Base-by-base conservation (phyloP, 1,140 invertebrate genomes). In the Drosophila lacteicornis region DNA sequence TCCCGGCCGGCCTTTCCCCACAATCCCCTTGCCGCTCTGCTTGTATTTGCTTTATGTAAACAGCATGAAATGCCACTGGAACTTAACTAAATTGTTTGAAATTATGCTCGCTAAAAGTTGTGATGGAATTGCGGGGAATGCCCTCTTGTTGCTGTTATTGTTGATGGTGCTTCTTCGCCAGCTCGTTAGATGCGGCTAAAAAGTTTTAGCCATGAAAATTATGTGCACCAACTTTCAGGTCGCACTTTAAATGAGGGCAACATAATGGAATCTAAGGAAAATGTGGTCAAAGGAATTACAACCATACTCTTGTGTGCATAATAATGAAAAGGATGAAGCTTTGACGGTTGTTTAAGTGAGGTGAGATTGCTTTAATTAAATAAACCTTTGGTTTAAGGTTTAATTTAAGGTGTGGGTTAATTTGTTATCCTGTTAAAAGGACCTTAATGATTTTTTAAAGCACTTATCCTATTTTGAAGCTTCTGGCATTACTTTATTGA, bases 11-110 rank as follows among this genome's bases (percentile, higher is more conserved):
- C 9, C 45, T 2, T 11, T 4, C 22, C 22, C 45, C 17, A 4
- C 40, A 33, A 25, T 11, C 49, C 30, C n/a, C 27, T 3, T 17
- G 13, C 13, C 19, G 2, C 40, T 25, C 45, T 40, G 27, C 47
- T 45, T 56, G 43, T 79, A 69, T 79, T 82, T 73, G 75, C 55
- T 49, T 33, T 47, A 36, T 76, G 84, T 66, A 75, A 86, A 86
- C 80, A 86, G 66, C 53, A 62, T 67, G 66, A 82, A 87, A 86
- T 79, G 62, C 62, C 66, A 68, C 62, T 79, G 66, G 42, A 87
- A 79, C 74, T 79, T 76, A 65, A 68, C 75, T 73, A 69, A 86
- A 86, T 82, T 86, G 83, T 76, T 79, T 60, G 58, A 79, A 85
- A 86, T 86, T 75, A 75, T 81, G 67, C 58, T 73, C 15, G 56